These are phyloP conservation scores for Siderastrea radians DNA, from an alignment of 92 coral and sea anemone genomes.

Conservation along the genomic window DNA sequence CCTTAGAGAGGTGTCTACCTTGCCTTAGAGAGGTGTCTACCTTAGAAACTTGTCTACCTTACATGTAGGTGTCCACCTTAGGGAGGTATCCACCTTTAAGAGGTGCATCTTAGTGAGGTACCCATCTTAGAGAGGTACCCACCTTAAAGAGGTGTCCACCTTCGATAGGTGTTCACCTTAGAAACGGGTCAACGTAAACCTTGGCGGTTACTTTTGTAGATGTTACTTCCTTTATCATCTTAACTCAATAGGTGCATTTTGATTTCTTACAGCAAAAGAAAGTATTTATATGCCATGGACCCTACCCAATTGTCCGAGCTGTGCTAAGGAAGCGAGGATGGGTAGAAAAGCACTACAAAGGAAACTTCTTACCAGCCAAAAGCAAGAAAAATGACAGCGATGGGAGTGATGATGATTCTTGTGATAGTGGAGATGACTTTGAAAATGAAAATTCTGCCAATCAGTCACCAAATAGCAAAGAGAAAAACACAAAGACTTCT, in stretches of 20 bases:
- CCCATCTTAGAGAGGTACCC: too few species aligned
- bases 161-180: not conserved
- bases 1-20: not conserved
- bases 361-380: slow-evolving; percentile 60
- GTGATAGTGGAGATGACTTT: slow-evolving; percentile 71
- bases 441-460: slow-evolving; percentile 60
- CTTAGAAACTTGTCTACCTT: not conserved
- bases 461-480: slow-evolving; percentile 58
- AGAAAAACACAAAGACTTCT: slow-evolving; percentile 27
- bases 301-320: slow-evolving; percentile 96
- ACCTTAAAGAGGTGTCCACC: not conserved
- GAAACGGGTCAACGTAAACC: not conserved
- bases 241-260: not conserved
- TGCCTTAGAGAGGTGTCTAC: not conserved
- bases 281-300: slow-evolving; percentile 92
- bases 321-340: slow-evolving; percentile 93
- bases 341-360: slow-evolving; percentile 95
- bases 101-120: not conserved
- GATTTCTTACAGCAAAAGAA: slow-evolving; percentile 72
- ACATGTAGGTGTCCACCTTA: not conserved
- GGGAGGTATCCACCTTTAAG: not conserved
- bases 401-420: slow-evolving; percentile 67
- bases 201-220: too few species aligned
- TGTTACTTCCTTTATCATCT: not conserved
- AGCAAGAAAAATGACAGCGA: slow-evolving; percentile 68